Percentiles rank a stretch among this genome's conserved stretches.
phyloP scores from a whole-genome alignment of 2,888 invertebrate species.

The Parascotia fuliginaria region DNA sequence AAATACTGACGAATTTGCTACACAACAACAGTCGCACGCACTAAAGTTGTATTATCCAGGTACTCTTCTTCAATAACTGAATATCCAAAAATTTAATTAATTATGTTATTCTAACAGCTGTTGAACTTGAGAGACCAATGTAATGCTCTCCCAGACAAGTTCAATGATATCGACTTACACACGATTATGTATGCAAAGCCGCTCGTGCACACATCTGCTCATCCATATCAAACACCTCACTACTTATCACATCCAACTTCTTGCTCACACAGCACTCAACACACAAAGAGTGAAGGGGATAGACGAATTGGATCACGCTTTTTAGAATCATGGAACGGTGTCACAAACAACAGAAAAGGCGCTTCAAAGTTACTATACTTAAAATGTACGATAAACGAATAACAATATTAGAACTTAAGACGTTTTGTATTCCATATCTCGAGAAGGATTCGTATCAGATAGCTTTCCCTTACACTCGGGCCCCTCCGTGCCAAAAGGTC shows the following conservation, averaged over 20 bases:
- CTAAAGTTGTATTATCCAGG: no score
- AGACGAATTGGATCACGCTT: slow-evolving; percentile 67
- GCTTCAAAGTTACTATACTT: slow-evolving; percentile 55
- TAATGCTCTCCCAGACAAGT: slow-evolving; percentile 74
- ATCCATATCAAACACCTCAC: slow-evolving; percentile 75
- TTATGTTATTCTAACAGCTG: background rate
- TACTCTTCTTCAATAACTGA: no score
- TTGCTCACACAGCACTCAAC: slow-evolving; percentile 47
- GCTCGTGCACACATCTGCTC: slow-evolving; percentile 64
- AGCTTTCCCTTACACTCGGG: slow-evolving; percentile 82
- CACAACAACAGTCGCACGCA: no score
- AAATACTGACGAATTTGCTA: no score
- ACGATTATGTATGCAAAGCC: slow-evolving; percentile 71
- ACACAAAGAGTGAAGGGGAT: slow-evolving; percentile 51
- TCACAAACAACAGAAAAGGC: slow-evolving; percentile 84
- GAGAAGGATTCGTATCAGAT: slow-evolving; percentile 80
- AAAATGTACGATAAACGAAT: slow-evolving; percentile 60
- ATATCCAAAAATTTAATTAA: background rate
- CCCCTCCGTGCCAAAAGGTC: slow-evolving; percentile 65
- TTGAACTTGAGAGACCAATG: slow-evolving; percentile 39
- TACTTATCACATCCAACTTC: slow-evolving; percentile 53
- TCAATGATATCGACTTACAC: slow-evolving; percentile 73
- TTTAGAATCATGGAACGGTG: slow-evolving; percentile 79
- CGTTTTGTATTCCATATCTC: slow-evolving; percentile 55
- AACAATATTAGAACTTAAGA: slow-evolving; percentile 60